phyloP scores from a whole-genome alignment of 2,888 invertebrate genomes.

The Byasa hedistus region DNA sequence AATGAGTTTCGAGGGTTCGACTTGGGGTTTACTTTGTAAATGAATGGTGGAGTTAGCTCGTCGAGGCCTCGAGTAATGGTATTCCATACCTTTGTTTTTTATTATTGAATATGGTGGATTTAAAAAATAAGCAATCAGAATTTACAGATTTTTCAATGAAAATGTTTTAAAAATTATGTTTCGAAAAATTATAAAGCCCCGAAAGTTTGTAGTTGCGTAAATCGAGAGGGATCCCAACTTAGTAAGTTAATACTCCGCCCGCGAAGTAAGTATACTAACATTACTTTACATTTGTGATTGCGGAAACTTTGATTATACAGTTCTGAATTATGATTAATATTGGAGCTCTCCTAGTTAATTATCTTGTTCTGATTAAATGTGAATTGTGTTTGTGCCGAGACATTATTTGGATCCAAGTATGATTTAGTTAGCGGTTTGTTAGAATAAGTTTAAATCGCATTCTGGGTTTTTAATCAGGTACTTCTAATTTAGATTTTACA shows the following conservation, averaged over 20 bases:
- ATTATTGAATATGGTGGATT: conserved; percentile 18
- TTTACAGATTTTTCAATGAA: no score
- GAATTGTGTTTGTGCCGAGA: conserved; percentile 5
- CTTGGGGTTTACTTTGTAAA: conserved; percentile 72
- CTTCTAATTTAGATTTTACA: no score
- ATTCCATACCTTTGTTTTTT: conserved; percentile 41
- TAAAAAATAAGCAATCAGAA: no score
- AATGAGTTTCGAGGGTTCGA: conserved; percentile 76
- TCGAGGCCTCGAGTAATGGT: conserved; percentile 37
- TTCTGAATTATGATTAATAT: conserved; percentile 30
- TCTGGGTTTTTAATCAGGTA: no score
- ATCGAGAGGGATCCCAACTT: conserved; percentile 7
- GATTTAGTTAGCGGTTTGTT: neutral
- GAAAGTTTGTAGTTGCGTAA: conserved; percentile 18
- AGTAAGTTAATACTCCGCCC: conserved; percentile 18
- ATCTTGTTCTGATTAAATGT: conserved; percentile 16
- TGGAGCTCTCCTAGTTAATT: conserved; percentile 13
- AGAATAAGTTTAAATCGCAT: neutral
- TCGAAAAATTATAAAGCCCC: neutral
- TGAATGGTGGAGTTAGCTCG: conserved; percentile 59
- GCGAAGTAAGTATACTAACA: conserved; percentile 26
- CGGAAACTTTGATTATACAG: conserved; percentile 28
- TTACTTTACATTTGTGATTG: conserved; percentile 30
- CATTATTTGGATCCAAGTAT: neutral
- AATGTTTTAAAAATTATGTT: neutral